Percentiles rank a stretch among this genome's conserved stretches.
phyloP scores from a whole-genome alignment of 1,140 invertebrate genomes.

The Drosophila sucinea region DNA sequence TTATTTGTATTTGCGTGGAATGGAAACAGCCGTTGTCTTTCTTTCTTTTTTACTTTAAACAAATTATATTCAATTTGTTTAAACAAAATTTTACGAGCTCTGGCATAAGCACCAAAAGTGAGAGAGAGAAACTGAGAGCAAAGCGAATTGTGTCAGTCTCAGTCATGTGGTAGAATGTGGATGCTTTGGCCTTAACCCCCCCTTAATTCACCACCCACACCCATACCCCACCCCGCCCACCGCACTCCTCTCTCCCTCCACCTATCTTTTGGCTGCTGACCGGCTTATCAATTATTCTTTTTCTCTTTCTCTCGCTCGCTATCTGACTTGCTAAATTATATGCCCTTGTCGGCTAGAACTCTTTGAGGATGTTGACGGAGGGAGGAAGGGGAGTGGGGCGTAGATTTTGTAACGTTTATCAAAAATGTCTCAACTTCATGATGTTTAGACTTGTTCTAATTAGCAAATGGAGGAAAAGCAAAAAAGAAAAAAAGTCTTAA shows the following conservation, averaged over 20 bases:
- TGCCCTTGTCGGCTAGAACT: constrained; percentile 33
- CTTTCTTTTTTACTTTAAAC: constrained; percentile 28
- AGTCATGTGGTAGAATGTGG: constrained; percentile 23
- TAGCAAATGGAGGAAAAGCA: constrained; percentile 33
- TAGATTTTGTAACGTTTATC: constrained; percentile 27
- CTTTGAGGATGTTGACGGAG: background rate
- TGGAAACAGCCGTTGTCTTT: constrained; percentile 26
- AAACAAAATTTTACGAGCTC: constrained; percentile 2
- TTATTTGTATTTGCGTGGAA: constrained; percentile 37
- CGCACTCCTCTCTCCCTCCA: constrained; percentile 32
- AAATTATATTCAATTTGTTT: constrained; percentile 19
- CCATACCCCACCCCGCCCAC: constrained; percentile 20
- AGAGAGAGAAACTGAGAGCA: background rate
- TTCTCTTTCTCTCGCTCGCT: constrained; percentile 28
- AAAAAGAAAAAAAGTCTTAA: background rate
- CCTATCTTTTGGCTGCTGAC: constrained; percentile 6
- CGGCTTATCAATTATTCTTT: constrained; percentile 10
- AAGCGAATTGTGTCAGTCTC: constrained; percentile 38
- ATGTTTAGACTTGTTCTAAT: constrained; percentile 50
- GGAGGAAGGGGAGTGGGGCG: background rate
- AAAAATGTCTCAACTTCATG: constrained; percentile 23
- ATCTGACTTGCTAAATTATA: constrained; percentile 36
- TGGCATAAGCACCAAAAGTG: background rate
- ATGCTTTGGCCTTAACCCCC: constrained; percentile 25
- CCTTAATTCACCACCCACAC: constrained; percentile 2